Evolutionary conservation across 2,797 vertebrate species (phyloP).

Genomic region (Hirundo rustica): DNA sequence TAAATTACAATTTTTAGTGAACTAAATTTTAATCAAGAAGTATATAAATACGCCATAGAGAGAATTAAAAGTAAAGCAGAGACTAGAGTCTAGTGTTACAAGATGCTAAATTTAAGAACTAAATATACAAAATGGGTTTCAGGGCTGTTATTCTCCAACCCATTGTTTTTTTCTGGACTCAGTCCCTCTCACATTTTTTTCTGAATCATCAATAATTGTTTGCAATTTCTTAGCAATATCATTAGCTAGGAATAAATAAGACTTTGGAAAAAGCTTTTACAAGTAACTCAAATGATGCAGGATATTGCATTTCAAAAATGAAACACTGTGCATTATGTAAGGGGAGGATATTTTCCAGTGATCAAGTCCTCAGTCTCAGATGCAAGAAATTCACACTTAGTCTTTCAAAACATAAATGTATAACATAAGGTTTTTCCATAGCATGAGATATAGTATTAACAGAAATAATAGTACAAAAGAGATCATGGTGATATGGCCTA

Average conservation of each 20-base stretch:
- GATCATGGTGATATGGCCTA: accelerated
- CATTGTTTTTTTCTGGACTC: neutral
- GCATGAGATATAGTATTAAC: neutral
- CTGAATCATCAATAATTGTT: neutral
- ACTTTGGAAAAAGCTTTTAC: neutral
- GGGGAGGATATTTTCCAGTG: neutral
- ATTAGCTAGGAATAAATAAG: neutral
- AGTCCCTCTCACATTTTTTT: neutral
- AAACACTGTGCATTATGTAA: neutral
- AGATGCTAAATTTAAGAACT: neutral
- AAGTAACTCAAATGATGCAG: neutral
- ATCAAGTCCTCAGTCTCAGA: neutral
- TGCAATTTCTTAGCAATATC: neutral
- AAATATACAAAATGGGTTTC: neutral
- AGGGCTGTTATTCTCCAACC: accelerated
- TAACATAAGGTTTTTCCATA: neutral
- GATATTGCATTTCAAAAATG: neutral
- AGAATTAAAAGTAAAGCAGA: neutral
- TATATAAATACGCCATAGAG: neutral
- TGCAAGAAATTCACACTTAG: neutral
- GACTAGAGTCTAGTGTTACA: neutral
- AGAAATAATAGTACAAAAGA: neutral
- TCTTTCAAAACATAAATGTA: neutral
- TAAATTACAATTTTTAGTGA: neutral
- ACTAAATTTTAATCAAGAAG: neutral